Base-by-base conservation (phyloP, 92 coral and sea anemone species). In the Zoanthus solanderi region DNA sequence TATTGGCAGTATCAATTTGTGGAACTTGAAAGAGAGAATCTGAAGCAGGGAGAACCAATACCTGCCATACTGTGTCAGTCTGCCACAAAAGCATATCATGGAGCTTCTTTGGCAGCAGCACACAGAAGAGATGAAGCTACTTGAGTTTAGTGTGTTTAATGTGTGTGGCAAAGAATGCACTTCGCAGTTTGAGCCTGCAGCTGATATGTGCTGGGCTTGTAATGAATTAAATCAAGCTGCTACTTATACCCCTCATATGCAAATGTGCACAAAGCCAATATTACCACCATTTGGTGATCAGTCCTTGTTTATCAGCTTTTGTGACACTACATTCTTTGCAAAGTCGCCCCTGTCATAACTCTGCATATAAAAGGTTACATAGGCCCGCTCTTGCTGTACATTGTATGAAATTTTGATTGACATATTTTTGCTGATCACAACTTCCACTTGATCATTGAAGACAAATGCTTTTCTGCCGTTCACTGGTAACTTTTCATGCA, bases 191-290 rank as follows among this genome's bases (percentile, higher is more conserved):
- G 92, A 94, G n/a, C 93, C 94, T 34, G 90, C 94, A 71, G 96
- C 94, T 30, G 96, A 93, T 66, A 73, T 81, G 89, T 34, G 66
- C 42, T 91, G 94, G 92, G 91, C 91, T 7, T 86, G 88, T 50
- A 67, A 73, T 69, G 94, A 89, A 50, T 52, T 93, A 7, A 93
- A 87, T 72, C 94, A 89, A 52, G 94, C 93, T 68, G 94, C 88
- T 31, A 94, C 96, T 9, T 89, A 79, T 37, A 23, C 9, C 89
- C 93, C 14, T 94, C 94, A 4, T 84, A 89, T 91, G 93, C 93
- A 13, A 87, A 90, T 88, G 94, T 92, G 3, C 84, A 78, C 72
- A 88, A 88, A 68, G 71, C 87, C 60, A 87, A 91, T 34, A 30
- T 91, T 32, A n/a, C 88, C 13, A 90, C 86, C 52, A 93, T 88